A percentile compares a stretch with the other conserved stretches of the same genome.
Evolutionary conservation across 2,888 invertebrate species (phyloP).

Genomic region (Hemicrepidius hirtus): DNA sequence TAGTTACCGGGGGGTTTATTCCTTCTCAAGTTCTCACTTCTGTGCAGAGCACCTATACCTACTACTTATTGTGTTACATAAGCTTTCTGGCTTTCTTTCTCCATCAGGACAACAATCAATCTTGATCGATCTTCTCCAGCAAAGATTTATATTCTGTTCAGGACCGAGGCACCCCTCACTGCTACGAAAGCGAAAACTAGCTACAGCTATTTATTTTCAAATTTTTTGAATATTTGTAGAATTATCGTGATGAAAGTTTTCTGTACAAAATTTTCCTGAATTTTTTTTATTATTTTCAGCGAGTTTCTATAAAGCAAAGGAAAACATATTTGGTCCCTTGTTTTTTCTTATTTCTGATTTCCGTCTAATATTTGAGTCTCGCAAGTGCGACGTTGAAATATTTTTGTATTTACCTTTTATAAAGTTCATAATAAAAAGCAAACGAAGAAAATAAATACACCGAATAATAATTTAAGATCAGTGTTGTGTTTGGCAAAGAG

Average conservation of each 20-base stretch:
- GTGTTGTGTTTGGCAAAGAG: conserved; percentile 66
- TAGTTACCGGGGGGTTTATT: too few species aligned
- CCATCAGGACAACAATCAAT: too few species aligned
- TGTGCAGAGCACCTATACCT: too few species aligned
- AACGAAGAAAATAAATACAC: conserved; percentile 65
- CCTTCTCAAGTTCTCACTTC: too few species aligned
- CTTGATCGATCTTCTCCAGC: too few species aligned
- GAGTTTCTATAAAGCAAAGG: background rate
- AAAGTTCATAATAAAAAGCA: conserved; percentile 63
- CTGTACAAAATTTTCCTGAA: background rate
- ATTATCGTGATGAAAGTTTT: background rate
- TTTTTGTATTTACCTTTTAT: conserved; percentile 52
- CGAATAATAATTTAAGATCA: conserved; percentile 67
- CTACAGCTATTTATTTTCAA: too few species aligned
- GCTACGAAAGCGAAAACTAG: too few species aligned
- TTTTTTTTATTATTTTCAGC: background rate
- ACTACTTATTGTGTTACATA: too few species aligned
- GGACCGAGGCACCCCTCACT: too few species aligned
- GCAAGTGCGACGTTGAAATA: conserved; percentile 43
- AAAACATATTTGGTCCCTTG: conserved; percentile 19
- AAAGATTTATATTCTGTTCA: too few species aligned
- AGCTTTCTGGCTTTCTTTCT: too few species aligned
- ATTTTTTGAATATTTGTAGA: background rate
- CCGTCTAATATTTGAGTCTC: conserved; percentile 24
- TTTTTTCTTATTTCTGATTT: conserved; percentile 33